These are phyloP conservation scores for Pristionchus pacificus DNA, from an alignment of 1,140 invertebrate species.

Conservation along the genomic window DNA sequence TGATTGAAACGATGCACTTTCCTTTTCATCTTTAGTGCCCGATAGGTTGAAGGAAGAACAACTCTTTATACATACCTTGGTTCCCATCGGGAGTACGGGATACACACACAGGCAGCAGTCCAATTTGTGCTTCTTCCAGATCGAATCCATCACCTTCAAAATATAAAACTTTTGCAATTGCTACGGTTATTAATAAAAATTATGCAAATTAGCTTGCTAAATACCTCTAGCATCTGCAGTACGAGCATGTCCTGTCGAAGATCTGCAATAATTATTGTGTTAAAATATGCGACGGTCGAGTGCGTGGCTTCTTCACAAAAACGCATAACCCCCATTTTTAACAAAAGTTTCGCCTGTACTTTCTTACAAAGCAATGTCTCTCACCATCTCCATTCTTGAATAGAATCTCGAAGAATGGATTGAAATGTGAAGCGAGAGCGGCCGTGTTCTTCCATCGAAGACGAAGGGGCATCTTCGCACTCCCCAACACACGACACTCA, in stretches of 20 bases:
- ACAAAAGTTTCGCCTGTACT: too few relatives aligned
- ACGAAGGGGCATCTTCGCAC: conserved; percentile 90
- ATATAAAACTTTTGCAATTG: too few relatives aligned
- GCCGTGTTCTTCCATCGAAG: conserved; percentile 88
- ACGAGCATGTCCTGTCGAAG: conserved; percentile 95
- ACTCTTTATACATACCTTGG: conserved; percentile 61
- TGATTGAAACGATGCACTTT: too few relatives aligned
- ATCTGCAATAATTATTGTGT: conserved; percentile 65
- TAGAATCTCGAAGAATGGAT: conserved; percentile 65
- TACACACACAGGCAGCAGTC: conserved; percentile 83
- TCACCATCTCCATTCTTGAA: conserved; percentile 92
- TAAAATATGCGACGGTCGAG: too few relatives aligned
- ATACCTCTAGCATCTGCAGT: conserved; percentile 75
- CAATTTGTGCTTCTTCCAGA: conserved; percentile 68
- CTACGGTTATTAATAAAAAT: too few relatives aligned
- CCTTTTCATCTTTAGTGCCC: too few relatives aligned
- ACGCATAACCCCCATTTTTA: not conserved
- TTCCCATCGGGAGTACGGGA: conserved; percentile 87
- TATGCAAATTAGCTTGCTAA: too few relatives aligned
- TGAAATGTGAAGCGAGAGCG: conserved; percentile 35
- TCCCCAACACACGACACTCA: conserved; percentile 88
- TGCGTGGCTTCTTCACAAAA: too few relatives aligned
- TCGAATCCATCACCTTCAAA: conserved; percentile 78
- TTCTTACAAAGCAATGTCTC: too few relatives aligned
- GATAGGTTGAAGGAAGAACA: too few relatives aligned